Evolutionary conservation across 2,113 vertebrate species (phyloP).

Genomic region (Centrocercus urophasianus): DNA sequence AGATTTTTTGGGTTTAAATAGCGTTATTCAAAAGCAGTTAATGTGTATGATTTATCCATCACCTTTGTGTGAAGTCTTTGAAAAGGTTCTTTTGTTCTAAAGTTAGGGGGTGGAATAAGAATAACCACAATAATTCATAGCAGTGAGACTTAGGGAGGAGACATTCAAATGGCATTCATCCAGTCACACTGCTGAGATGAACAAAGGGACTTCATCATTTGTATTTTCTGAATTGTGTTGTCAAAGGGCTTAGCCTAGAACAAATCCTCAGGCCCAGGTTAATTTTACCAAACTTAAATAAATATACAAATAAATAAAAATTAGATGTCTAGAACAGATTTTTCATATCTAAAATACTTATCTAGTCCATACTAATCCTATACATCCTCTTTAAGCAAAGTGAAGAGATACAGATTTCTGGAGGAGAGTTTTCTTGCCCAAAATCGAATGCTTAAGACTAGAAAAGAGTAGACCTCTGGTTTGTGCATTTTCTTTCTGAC

Average conservation of each 20-base stretch:
- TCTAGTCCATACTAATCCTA: neutral
- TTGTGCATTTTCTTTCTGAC: neutral
- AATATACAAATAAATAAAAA: neutral
- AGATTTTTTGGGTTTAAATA: slow-evolving; percentile 50
- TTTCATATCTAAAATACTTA: neutral
- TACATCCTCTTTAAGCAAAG: neutral
- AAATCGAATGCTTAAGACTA: neutral
- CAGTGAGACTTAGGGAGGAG: slow-evolving; percentile 60
- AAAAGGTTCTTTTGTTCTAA: slow-evolving; percentile 70
- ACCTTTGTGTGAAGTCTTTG: slow-evolving; percentile 65
- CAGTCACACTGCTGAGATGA: neutral
- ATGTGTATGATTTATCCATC: slow-evolving; percentile 75
- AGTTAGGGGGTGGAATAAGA: slow-evolving; percentile 73
- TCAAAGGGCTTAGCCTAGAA: neutral
- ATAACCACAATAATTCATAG: slow-evolving; percentile 49
- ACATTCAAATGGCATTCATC: slow-evolving; percentile 47
- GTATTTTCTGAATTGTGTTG: neutral
- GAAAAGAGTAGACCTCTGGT: neutral
- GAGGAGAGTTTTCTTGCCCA: neutral
- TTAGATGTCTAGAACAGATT: neutral
- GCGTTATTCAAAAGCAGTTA: slow-evolving; percentile 65
- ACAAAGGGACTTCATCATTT: slow-evolving; percentile 35
- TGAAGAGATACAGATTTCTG: neutral
- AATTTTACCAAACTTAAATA: neutral
- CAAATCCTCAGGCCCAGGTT: neutral